These are phyloP conservation scores for Aquatica leii DNA, from an alignment of 2,888 invertebrate genomes.

Conservation along the genomic window DNA sequence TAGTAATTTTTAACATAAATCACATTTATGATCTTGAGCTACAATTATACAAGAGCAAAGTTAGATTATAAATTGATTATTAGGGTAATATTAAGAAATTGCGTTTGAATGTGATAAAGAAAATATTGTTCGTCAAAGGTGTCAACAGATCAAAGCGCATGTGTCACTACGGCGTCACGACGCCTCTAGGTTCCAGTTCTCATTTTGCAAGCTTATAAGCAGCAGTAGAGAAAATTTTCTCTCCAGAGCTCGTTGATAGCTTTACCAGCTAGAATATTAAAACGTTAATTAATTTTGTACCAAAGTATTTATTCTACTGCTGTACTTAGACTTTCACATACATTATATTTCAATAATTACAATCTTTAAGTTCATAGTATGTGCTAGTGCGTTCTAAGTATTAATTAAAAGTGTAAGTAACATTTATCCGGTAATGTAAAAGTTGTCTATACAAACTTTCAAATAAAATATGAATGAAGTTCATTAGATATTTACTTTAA, in stretches of 20 bases:
- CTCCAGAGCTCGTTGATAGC: conserved; percentile 19
- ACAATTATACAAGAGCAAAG: too few species aligned
- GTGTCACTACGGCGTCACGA: conserved; percentile 39
- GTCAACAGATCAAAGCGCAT: conserved; percentile 45
- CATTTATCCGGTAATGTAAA: conserved; percentile 1
- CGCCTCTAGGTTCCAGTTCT: conserved; percentile 40
- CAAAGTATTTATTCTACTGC: not conserved
- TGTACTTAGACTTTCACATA: not conserved
- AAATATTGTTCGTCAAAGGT: too few species aligned
- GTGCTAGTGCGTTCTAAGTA: conserved; percentile 7
- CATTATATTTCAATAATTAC: not conserved
- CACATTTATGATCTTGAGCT: too few species aligned
- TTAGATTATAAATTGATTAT: too few species aligned
- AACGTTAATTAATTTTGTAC: not conserved
- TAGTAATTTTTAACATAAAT: too few species aligned
- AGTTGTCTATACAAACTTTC: not conserved
- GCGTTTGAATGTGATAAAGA: too few species aligned
- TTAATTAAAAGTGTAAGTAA: not conserved
- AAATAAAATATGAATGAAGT: not conserved
- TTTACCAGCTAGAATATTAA: too few species aligned
- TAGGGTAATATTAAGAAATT: too few species aligned
- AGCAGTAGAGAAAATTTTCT: conserved; percentile 17
- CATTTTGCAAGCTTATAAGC: conserved; percentile 23
- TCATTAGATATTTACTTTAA: not conserved
- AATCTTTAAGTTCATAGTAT: not conserved